Base-by-base conservation (phyloP, 2,113 vertebrate species). In the Urocolius indicus region DNA sequence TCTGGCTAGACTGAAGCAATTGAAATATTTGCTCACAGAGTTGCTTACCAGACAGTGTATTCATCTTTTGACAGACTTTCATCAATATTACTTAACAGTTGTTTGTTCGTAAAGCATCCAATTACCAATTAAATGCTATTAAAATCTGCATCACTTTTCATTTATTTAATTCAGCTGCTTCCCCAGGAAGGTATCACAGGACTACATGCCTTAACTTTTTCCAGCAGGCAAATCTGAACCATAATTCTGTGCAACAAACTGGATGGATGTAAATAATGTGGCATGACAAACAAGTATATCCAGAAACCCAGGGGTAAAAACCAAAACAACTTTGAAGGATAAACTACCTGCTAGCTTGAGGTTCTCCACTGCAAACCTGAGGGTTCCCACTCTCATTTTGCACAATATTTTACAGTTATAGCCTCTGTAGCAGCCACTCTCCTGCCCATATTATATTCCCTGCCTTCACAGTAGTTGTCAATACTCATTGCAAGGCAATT, bases 401-500 rank as follows among this genome's bases (percentile, higher is more conserved):
- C 29, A 54, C 41, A 27, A 22, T 24, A 61, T 71, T 65, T 88
- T 75, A 43, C 1, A 3, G 48, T 51, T 66, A 8, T 26, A 84
- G 17, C 32, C 34, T 69, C 48, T 83, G 4, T 59, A 41, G 74
- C 38, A 72, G 11, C 20, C 34, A 22, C 32, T 55, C 13, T 43
- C 30, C 30, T 68, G 61, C 77, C 30, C 6, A 5, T 78, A 73
- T 30, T 46, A 5, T 78, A 73, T 30, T 46, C 51, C 16, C 74
- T 6, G 30, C 51, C 58, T 78, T 95, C 13, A 3, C 59, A 80
- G 66, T 46, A 52, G 27, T 16, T 90, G 72, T 96, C 91, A 94
- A 89, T 97, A 87, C 10, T 78, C 72, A 94, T 94, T 80, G 76
- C 32, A 86, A 91, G 41, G 59, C 41, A 94, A 91, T 97, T 95